Base-by-base conservation (phyloP, 1,140 invertebrate genomes). In the Druon quercuslanigerum region DNA sequence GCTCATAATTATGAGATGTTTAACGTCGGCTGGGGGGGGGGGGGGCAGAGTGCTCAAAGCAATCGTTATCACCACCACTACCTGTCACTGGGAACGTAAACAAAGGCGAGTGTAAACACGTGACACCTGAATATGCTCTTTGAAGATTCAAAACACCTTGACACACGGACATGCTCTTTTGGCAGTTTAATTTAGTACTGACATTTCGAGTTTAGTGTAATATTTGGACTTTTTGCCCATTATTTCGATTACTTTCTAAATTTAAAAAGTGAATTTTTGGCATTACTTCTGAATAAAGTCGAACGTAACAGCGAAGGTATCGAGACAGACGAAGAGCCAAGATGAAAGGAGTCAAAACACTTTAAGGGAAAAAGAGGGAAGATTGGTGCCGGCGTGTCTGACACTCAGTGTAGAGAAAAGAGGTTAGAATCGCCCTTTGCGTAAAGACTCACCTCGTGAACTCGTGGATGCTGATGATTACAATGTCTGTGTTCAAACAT, bases 381-480 rank as follows among this genome's bases (percentile, higher is more conserved):
- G 25, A 66, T 40, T 46, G 60, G 60, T 66, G 60, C 60, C 60
- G 60, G 60, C 25, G 14, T 40, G 60, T 66, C 60, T 66, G 60
- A 66, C 60, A 66, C 5, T 16, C 14, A 66, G 25, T 40, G 2
- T 40, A 60, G 14, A 40, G 60, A 66, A 13, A 66, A 66, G 66
- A 79, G 75, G 75, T 74, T 82, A 80, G 66, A 77, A 78, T 73
- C 17, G 71, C 60, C 40, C 8, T 66, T 14, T 0, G 40, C 14
- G 40, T 16, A 51, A 16, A n/a, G 17, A 87, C 88, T 91, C 79
- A 93, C 92, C 92, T 93, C 92, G 82, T 93, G 86, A 16, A 89
- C 85, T 57, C 88, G 89, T 16, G 92, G 92, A 87, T 93, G 91
- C 73, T 90, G 88, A 81, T 93, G 92, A 77, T 81, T 92, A 88